Conservation (phyloP, 2,888 invertebrate species). For the Disparrhopalites patrizii region DNA sequence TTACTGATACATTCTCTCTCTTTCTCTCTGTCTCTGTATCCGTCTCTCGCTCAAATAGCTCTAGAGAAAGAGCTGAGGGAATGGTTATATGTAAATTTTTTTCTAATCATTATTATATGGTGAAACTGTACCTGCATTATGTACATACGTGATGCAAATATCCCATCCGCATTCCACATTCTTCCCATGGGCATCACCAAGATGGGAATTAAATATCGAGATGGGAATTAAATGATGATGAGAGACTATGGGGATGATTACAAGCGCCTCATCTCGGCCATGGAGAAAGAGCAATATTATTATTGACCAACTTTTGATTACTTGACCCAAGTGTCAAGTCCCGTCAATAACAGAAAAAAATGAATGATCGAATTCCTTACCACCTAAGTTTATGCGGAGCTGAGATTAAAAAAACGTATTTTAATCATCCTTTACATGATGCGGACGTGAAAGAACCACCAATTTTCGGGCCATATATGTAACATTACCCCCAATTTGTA, state of each 20-base stretch:
- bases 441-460: too few species aligned
- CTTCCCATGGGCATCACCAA: background rate
- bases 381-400: too few species aligned
- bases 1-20: too few species aligned
- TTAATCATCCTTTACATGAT: too few species aligned
- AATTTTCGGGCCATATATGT: too few species aligned
- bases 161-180: constrained; percentile 15
- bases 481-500: too few species aligned
- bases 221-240: background rate
- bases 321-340: constrained; percentile 23
- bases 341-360: background rate
- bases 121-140: background rate
- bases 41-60: too few species aligned
- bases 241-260: background rate
- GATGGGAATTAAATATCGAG: background rate
- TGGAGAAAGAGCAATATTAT: background rate
- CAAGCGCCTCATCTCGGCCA: background rate
- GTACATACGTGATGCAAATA: constrained; percentile 1
- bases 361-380: too few species aligned
- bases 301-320: constrained; percentile 30
- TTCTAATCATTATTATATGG: background rate
- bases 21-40: too few species aligned
- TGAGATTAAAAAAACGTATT: too few species aligned
- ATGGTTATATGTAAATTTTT: too few species aligned
- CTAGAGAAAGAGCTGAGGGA: background rate